Evolutionary conservation across 2,797 vertebrate genomes (phyloP).

Genomic region (Remorina albescens): DNA sequence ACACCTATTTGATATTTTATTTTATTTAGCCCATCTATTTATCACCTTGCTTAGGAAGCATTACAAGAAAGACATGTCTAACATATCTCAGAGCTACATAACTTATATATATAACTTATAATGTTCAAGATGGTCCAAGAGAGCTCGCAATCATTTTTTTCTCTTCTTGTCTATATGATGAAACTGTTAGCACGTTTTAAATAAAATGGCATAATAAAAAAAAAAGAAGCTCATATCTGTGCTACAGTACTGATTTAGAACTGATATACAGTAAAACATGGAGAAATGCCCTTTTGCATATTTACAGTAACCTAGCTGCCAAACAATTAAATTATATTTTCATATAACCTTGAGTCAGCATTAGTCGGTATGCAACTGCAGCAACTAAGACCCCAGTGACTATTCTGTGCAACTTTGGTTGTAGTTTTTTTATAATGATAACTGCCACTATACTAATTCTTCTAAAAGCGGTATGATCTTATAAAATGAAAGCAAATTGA

Average conservation of each 20-base stretch:
- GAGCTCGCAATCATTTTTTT: background rate
- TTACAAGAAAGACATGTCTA: background rate
- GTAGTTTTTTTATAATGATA: background rate
- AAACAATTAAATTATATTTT: slow-evolving; percentile 14
- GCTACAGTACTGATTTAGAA: background rate
- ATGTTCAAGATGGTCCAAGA: background rate
- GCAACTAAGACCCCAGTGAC: background rate
- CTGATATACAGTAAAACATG: background rate
- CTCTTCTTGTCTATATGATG: background rate
- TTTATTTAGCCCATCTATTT: background rate
- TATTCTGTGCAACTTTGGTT: background rate
- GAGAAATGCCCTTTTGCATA: background rate
- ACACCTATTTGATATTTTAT: background rate
- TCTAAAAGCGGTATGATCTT: background rate
- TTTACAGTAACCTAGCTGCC: slow-evolving; percentile 40
- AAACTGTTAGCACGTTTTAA: background rate
- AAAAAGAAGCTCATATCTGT: background rate
- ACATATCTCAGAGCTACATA: background rate
- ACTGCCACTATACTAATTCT: background rate
- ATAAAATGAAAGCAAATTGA: background rate
- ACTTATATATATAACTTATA: background rate
- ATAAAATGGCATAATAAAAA: background rate
- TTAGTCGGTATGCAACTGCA: background rate
- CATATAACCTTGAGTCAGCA: background rate
- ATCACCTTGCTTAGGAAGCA: background rate